Conservation (phyloP, 2,797 vertebrate species). For the Peromyscus melanophrys region DNA sequence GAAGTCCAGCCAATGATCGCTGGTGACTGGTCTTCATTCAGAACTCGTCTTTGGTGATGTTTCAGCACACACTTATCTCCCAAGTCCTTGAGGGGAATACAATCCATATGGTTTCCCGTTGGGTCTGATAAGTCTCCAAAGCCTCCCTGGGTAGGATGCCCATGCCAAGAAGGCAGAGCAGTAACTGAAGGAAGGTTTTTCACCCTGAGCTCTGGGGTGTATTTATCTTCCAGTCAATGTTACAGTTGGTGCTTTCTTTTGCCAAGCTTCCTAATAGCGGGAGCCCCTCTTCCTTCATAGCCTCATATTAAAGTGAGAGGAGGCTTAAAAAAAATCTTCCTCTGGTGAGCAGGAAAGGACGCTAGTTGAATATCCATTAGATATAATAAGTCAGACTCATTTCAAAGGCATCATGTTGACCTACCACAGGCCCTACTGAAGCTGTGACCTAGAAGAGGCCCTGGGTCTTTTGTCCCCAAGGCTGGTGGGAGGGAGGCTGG, state of each 20-base stretch:
- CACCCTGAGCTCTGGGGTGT: constrained; percentile 37
- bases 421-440: constrained; percentile 85
- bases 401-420: constrained; percentile 88
- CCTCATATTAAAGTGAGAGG: constrained; percentile 29
- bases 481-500: constrained; percentile 67
- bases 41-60: constrained; percentile 4
- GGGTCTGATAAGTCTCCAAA: constrained; percentile 65
- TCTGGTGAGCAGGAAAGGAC: constrained; percentile 31
- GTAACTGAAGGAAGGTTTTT: constrained; percentile 74
- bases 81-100: constrained; percentile 21
- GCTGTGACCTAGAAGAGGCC: constrained; percentile 78
- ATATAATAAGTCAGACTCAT: constrained; percentile 77
- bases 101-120: background rate
- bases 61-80: constrained; percentile 67
- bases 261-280: constrained; percentile 54
- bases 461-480: constrained; percentile 61
- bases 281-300: constrained; percentile 14
- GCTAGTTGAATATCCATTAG: constrained; percentile 79
- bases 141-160: background rate
- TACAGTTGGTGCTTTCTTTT: constrained; percentile 64
- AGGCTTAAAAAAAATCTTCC: constrained; percentile 4
- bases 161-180: constrained; percentile 63
- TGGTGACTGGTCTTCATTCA: constrained; percentile 61
- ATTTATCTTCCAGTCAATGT: constrained; percentile 73
- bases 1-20: background rate